Base-by-base conservation (phyloP, 2,113 vertebrate species). In the Oncorhynchus gorbuscha region DNA sequence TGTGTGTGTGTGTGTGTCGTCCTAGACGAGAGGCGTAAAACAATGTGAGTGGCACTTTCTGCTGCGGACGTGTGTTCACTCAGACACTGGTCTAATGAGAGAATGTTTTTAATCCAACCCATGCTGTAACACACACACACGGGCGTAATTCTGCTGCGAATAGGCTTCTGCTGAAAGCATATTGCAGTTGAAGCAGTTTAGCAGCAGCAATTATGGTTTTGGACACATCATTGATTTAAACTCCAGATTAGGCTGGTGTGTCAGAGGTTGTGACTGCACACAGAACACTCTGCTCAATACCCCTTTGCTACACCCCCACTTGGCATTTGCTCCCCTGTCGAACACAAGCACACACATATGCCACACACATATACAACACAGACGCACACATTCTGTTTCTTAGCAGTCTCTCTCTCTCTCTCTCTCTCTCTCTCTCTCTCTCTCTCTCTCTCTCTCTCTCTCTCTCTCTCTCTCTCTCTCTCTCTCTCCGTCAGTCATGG, bases 191-290 rank as follows among this genome's bases (percentile, higher is more conserved):
- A 91, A 90, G 93, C 92, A 93, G 90, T 94, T 94, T 93, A 91
- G 89, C 83, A 87, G 87, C 86, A 82, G 91, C 92, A 93, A 93
- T 93, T 93, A 93, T 93, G 92, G 91, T 93, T 94, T 92, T 93
- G 89, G 92, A 93, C 92, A 94, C 89, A 86, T 93, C 91, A 93
- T 93, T 93, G 93, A 94, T 94, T 93, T 93, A 91, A 87, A 90
- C 90, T 93, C 51, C 90, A 92, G 91, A 93, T 93, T 92, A 92
- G 89, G 87, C 89, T 45, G 9, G 39, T 45, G 91, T 93, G 91
- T 93, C 90, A 92, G 87, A 91, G 91, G 79, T 74, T 80, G 71
- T 83, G 77, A 75, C 8, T 69, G 32, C 32, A 35, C 39, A 45
- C 67, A 32, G 26, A 69, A 20, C 67, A 3, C 8, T 35, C 28